These are phyloP conservation scores for Campoletis sonorensis DNA, from an alignment of 1,140 invertebrate genomes.

Conservation along the genomic window DNA sequence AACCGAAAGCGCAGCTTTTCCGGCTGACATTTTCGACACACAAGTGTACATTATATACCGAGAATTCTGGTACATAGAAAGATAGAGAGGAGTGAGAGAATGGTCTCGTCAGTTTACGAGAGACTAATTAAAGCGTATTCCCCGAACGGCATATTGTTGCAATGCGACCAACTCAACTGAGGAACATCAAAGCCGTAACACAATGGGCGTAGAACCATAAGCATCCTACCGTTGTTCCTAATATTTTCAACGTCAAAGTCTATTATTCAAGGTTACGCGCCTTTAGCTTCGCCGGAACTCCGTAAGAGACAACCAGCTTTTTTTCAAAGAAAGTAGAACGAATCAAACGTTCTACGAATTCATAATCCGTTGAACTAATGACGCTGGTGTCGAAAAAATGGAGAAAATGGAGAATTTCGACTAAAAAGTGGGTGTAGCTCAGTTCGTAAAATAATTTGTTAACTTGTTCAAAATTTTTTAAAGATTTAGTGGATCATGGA, in stretches of 20 bases:
- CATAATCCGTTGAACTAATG: too few species aligned
- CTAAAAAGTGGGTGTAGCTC: too few species aligned
- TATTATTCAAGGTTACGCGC: too few species aligned
- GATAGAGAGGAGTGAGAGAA: not conserved
- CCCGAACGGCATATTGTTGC: conserved; percentile 1
- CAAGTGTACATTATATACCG: not conserved
- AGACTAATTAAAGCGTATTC: conserved; percentile 31
- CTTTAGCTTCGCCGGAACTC: too few species aligned
- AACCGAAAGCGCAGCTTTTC: not conserved
- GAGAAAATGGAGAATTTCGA: too few species aligned
- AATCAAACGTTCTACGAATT: too few species aligned
- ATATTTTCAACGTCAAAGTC: not conserved
- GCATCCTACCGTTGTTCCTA: not conserved
- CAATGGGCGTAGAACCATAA: not conserved
- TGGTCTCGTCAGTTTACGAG: conserved; percentile 24
- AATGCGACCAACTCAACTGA: conserved; percentile 8
- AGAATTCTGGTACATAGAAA: conserved; percentile 8
- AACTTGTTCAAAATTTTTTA: too few species aligned
- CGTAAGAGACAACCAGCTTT: too few species aligned
- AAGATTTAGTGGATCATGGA: too few species aligned
- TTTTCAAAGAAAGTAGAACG: too few species aligned
- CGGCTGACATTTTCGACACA: not conserved
- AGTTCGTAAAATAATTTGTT: too few species aligned
- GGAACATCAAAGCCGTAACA: not conserved
- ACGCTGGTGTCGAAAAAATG: too few species aligned